A percentile compares a stretch with the other conserved stretches of the same genome.
Evolutionary conservation across 2,113 vertebrate genomes (phyloP).

Genomic region (Datnioides undecimradiatus): DNA sequence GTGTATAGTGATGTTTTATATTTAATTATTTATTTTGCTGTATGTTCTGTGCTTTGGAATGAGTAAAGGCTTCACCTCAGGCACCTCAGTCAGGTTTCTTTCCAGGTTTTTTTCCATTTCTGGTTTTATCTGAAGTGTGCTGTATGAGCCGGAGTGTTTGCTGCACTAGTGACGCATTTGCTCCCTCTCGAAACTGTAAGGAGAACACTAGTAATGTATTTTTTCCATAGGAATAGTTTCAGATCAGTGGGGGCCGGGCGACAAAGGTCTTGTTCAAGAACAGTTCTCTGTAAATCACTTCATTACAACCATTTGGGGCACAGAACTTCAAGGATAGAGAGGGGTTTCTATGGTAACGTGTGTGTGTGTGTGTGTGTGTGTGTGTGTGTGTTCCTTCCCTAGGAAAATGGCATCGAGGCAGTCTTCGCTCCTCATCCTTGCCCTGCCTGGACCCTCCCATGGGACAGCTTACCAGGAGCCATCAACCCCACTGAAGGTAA

Average conservation of each 20-base stretch:
- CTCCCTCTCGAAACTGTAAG: slow-evolving; percentile 7
- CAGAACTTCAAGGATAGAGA: slow-evolving; percentile 23
- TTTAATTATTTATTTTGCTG: neutral
- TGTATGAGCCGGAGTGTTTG: neutral
- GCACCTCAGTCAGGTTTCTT: no score
- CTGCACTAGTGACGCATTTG: slow-evolving; percentile 16
- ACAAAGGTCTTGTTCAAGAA: slow-evolving; percentile 15
- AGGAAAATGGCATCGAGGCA: slow-evolving; percentile 92
- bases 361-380: slow-evolving; percentile 23
- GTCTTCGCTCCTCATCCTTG: slow-evolving; percentile 90
- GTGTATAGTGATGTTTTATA: neutral
- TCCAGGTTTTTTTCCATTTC: neutral
- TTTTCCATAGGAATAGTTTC: slow-evolving; percentile 3
- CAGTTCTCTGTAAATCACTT: slow-evolving; percentile 24
- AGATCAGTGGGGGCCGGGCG: neutral
- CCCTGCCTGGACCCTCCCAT: slow-evolving; percentile 90
- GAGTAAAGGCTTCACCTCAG: no score
- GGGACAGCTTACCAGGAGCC: slow-evolving; percentile 89
- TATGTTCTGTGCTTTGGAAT: neutral
- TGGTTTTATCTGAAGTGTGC: neutral
- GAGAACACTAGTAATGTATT: neutral
- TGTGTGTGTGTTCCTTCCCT: slow-evolving; percentile 40
- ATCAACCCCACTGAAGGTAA: slow-evolving; percentile 95
- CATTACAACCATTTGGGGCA: slow-evolving; percentile 44
- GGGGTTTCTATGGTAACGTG: slow-evolving; percentile 60